These are phyloP conservation scores for Eleutherodactylus coqui DNA, from an alignment of 2,797 vertebrate species.

Conservation along the genomic window DNA sequence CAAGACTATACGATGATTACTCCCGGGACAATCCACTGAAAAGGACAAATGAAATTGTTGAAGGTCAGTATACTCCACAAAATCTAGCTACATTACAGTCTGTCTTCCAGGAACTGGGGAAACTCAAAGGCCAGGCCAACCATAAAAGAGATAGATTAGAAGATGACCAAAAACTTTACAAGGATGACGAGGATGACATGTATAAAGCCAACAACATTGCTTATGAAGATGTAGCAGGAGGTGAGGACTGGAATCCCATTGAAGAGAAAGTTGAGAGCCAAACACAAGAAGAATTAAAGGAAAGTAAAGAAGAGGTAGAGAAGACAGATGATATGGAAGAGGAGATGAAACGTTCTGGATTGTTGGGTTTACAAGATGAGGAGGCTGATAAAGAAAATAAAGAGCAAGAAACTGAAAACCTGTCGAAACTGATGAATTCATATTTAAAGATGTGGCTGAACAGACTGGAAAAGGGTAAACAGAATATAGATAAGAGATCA, in stretches of 20 bases:
- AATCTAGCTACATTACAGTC: conserved; percentile 93
- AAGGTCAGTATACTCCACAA: conserved; percentile 94
- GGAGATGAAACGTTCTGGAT: conserved; percentile 80
- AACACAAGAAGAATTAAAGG: conserved; percentile 86
- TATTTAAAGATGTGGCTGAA: conserved; percentile 85
- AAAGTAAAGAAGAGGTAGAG: conserved; percentile 81
- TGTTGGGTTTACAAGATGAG: conserved; percentile 71
- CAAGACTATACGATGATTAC: conserved; percentile 83
- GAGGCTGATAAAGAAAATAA: conserved; percentile 73
- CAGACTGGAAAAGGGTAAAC: conserved; percentile 77
- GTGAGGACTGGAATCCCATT: conserved; percentile 87
- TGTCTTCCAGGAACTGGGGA: conserved; percentile 92
- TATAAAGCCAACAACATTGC: conserved; percentile 84
- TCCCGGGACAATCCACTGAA: conserved; percentile 85
- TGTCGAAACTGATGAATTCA: conserved; percentile 85
- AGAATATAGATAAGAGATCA: conserved; percentile 78
- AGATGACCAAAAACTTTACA: conserved; percentile 82
- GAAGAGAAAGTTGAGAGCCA: conserved; percentile 92
- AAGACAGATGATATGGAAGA: conserved; percentile 80
- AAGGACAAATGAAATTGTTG: conserved; percentile 92
- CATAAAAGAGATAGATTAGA: conserved; percentile 82
- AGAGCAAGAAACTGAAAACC: conserved; percentile 78
- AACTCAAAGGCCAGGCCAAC: conserved; percentile 76
- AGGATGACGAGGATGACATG: conserved; percentile 82
- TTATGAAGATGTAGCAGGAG: conserved; percentile 86